Evolutionary conservation across 1,140 invertebrate species (phyloP), one percentile per base, ranked within the genome.

Genomic region (Metaphire vulgaris): DNA sequence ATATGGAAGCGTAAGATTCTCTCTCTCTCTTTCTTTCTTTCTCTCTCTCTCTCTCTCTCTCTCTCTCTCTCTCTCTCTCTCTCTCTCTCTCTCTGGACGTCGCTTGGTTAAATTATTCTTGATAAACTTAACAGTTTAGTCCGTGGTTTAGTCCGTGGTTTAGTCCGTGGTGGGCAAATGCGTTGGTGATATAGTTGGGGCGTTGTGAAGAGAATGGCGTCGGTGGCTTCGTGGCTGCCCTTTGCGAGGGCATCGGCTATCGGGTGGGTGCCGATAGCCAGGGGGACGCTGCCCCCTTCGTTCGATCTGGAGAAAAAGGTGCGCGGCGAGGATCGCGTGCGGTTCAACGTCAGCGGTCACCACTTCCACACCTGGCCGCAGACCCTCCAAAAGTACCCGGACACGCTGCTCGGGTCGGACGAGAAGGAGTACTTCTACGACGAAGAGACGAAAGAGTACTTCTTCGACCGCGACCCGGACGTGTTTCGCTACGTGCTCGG

Each of bases 381-480:
- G 87, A 98, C 95, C 26, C 89, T 98, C 16, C 97, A 99, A 83
- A 99, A 99, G 86, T 99, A 98, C 88, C 97, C 98, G 2, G 97
- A 99, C 87, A 99, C 97, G 28, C 87, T 99, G 75, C 90, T 99
- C 26, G 98, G 97, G 2, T 98, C 95, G 30, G 96, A 96, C 85
- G 97, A 99, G 87, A 90, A 95, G 70, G 98, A 99, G 85, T 99
- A 99, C 88, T 99, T 99, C 87, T 99, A 95, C 87, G 97, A 99
- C 85, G 97, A 99, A 86, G 96, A 98, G 83, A 91, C 91, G 81
- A 93, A 94, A 82, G 97, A 99, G 86, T 99, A 99, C 87, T 99
- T 99, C 89, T 99, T 99, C 87, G 98, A 99, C 87, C 90, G 98
- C 81, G 98, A 99, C 88, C 98, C 98, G 29, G 97, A 99, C 85